These are phyloP conservation scores for Alethe diademata DNA, from an alignment of 2,113 vertebrate genomes.

Conservation along the genomic window DNA sequence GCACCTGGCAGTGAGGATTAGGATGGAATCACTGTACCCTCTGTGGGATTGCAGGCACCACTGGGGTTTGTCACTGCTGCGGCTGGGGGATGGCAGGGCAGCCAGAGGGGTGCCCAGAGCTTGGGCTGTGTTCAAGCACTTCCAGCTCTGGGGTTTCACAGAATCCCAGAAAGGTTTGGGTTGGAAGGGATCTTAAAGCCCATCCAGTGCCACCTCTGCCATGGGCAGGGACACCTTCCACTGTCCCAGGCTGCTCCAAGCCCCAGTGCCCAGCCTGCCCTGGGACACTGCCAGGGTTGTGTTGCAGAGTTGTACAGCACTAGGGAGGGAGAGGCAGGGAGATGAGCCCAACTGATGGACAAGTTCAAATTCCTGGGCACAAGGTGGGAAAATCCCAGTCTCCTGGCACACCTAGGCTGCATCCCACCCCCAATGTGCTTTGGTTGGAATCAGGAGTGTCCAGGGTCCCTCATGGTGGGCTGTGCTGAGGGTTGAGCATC, in stretches of 20 bases:
- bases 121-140: not conserved
- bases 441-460: too few relatives aligned
- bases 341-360: not conserved
- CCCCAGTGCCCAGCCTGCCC: not conserved
- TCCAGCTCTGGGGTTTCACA: not conserved
- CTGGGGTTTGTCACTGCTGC: not conserved
- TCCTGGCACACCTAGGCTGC: not conserved
- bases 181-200: not conserved
- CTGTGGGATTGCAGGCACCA: not conserved
- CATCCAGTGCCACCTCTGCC: not conserved
- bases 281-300: rapidly evolving
- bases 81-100: not conserved
- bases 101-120: not conserved
- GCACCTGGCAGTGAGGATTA: not conserved
- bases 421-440: not conserved
- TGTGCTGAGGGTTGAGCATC: not conserved
- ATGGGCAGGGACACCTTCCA: not conserved
- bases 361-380: not conserved
- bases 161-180: not conserved
- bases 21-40: not conserved
- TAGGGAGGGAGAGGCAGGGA: not conserved
- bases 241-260: not conserved
- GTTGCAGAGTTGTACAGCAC: not conserved
- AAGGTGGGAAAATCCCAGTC: not conserved
- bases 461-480: not conserved